Percentiles rank a stretch among this genome's conserved stretches.
Evolutionary conservation across 1,140 invertebrate species (phyloP).

Genomic region (Dolichoris vasculosae): DNA sequence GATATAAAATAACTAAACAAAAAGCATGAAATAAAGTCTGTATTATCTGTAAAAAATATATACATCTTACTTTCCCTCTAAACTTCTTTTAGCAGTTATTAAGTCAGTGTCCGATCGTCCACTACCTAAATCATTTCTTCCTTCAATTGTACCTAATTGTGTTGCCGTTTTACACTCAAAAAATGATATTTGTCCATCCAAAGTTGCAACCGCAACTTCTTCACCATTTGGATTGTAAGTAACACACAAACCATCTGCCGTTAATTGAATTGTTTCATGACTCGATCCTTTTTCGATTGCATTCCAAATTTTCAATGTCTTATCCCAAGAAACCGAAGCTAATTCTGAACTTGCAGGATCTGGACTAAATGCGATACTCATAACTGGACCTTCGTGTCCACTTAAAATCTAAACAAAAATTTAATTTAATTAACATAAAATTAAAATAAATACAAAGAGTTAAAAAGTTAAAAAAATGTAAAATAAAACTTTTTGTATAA

Average conservation of each 20-base stretch:
- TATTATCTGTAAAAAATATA: no score
- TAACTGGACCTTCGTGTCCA: slow-evolving; percentile 95
- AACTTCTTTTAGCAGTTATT: slow-evolving; percentile 89
- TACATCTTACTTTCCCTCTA: slow-evolving; percentile 86
- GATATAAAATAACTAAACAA: background rate
- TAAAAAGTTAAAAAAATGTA: background rate
- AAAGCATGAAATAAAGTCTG: slow-evolving; percentile 1
- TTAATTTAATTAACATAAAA: slow-evolving; percentile 4
- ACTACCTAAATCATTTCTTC: slow-evolving; percentile 89
- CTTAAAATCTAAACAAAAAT: slow-evolving; percentile 80
- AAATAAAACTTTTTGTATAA: background rate
- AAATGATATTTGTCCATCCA: slow-evolving; percentile 92
- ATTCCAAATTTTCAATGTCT: slow-evolving; percentile 94
- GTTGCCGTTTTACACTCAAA: slow-evolving; percentile 83
- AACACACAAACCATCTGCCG: slow-evolving; percentile 88
- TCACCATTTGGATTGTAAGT: slow-evolving; percentile 91
- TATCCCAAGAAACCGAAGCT: slow-evolving; percentile 95
- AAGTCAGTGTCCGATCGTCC: slow-evolving; percentile 89
- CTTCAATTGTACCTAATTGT: slow-evolving; percentile 89
- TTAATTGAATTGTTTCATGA: slow-evolving; percentile 88
- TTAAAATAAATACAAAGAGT: slow-evolving; percentile 14
- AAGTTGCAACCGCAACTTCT: slow-evolving; percentile 92
- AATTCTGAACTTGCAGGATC: slow-evolving; percentile 82
- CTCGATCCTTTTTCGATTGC: slow-evolving; percentile 86
- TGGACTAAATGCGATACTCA: slow-evolving; percentile 87